Base-by-base conservation (phyloP, 2,888 invertebrate genomes). In the Drosophila parthenogenetica region DNA sequence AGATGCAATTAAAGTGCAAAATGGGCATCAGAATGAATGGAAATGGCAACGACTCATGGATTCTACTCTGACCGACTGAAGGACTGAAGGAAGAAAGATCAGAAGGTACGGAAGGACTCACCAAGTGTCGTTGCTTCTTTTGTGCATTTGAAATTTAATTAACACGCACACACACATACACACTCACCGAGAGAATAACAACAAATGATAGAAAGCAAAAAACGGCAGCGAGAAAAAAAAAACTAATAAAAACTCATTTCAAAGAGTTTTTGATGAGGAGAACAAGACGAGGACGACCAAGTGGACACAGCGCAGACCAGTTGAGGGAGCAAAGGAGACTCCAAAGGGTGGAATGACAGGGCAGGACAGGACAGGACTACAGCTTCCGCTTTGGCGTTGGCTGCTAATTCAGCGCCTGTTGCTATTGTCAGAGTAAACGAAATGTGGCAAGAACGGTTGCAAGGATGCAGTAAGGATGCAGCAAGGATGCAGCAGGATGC, bases 181-280 rank as follows among this genome's bases (percentile, higher is more conserved):
- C 39, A 40, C 14, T 45, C 10, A 45, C 37, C 25, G 37, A 63
- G 19, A 54, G 39, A 66, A 42, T 22, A 54, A 48, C 19, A 51
- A 43, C 29, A 45, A 69, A 50, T 63, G 65, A 59, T 57, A 54
- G 66, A 69, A 35, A 54, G 63, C 59, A 72, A 75, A 63, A 71
- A 66, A 66, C 45, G 48, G 43, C 61, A 80, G 65, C 73, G 65
- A 57, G 57, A 57, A 16, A 85, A 74, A 80, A n/a, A 54, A 39
- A 83, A 81, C 84, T 81, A 85, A 85, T 85, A 89, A 85, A 89
- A 85, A 87, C 87, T 75, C 76, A 84, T 84, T 89, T 81, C 79
- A 74, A 81, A 85, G 77, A 85, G 73, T 79, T 88, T 83, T 69
- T 85, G 86, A 88, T 77, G 83, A 82, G 77, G 43, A 64, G 68